Base-by-base conservation (phyloP, 2,888 invertebrate genomes). In the Mythimna ferrago region DNA sequence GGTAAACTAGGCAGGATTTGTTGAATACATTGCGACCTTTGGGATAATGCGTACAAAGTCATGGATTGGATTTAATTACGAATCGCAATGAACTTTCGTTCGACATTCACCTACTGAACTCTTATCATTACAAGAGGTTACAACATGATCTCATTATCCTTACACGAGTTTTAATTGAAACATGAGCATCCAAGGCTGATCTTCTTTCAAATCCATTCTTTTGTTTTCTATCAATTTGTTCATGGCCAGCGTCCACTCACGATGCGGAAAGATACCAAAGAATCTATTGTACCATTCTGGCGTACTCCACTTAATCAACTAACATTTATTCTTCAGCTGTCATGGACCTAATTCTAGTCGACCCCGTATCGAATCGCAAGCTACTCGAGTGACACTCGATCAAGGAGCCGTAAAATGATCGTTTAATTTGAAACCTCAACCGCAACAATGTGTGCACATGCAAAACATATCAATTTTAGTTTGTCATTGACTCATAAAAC, bases 151-250 rank as follows among this genome's bases (percentile, higher is more conserved):
- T 65, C 48, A 65, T 77, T 71, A 77, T 72, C 78, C 74, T 65
- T 71, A 75, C 78, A 81, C 74, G 78, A 78, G 26, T 76, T 76
- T 81, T 79, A 81, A 86, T 81, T 85, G 69, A 38, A 71, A 71
- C 63, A 71, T 56, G 71, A 77, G n/a, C 44, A 48, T 72, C 44
- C 87, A 86, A 87, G 87, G 87, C 71, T 86, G 75, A 53, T 82
- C 80, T 82, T 85, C 86, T 84, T 86, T 83, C 63, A 73, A 79
- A 75, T 71, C 61, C 57, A 61, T 73, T 71, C 78, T 76, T 74
- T 85, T 85, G 72, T 80, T 83, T 89, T 89, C 90, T 91, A 87
- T 90, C 86, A 71, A 82, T 89, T 83, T 60, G 69, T 81, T 86
- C 88, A 87, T 73, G 89, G 87, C 84, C 85, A 76, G 58, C 56